These are phyloP conservation scores for Urocitellus parryii DNA, from an alignment of 2,113 vertebrate species.

Conservation along the genomic window DNA sequence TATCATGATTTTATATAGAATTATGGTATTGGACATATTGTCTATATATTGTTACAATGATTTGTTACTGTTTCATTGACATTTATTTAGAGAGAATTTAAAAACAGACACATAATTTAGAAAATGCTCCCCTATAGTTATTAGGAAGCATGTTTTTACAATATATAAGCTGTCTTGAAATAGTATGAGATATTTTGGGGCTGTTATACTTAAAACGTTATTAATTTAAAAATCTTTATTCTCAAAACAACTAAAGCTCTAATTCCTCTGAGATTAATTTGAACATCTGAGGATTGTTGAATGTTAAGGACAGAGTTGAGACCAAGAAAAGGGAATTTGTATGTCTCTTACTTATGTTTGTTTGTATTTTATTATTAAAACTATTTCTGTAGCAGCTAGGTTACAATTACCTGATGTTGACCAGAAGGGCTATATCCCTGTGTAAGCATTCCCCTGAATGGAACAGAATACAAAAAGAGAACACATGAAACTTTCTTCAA, in stretches of 20 bases:
- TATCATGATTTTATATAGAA: background rate
- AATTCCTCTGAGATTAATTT: background rate
- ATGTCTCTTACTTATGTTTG: background rate
- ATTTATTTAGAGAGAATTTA: conserved; percentile 39
- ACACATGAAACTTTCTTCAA: background rate
- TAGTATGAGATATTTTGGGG: background rate
- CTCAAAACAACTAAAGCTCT: background rate
- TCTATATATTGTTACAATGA: background rate
- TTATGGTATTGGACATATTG: conserved; percentile 8
- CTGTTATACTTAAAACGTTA: conserved; percentile 5
- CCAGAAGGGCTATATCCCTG: background rate
- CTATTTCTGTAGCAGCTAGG: background rate
- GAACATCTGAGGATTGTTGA: background rate
- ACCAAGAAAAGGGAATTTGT: background rate
- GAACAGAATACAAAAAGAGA: background rate
- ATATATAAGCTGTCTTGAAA: background rate
- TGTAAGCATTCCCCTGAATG: background rate
- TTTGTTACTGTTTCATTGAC: conserved; percentile 46
- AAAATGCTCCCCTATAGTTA: background rate
- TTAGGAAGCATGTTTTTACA: background rate
- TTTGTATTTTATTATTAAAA: conserved; percentile 26
- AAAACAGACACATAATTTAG: conserved; percentile 55
- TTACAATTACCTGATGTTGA: background rate
- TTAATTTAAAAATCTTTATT: conserved; percentile 27
- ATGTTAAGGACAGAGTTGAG: background rate